Percentiles rank a stretch among this genome's conserved stretches.
Evolutionary conservation across 1,140 invertebrate species (phyloP).

Genomic region (Papilio polytes): DNA sequence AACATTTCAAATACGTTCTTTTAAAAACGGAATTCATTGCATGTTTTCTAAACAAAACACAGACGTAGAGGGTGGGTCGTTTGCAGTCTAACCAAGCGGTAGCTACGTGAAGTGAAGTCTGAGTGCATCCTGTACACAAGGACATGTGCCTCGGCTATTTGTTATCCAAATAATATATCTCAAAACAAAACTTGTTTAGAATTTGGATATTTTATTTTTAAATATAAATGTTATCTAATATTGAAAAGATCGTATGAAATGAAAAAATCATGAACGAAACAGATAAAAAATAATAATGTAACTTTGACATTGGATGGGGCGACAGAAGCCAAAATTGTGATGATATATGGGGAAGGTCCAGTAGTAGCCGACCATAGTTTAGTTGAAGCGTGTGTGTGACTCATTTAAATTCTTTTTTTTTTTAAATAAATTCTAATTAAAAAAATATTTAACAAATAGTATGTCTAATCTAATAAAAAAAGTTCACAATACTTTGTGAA

Average conservation of each 20-base stretch:
- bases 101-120: slow-evolving; percentile 20
- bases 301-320: too few species aligned
- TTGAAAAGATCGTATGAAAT: not conserved
- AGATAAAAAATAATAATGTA: not conserved
- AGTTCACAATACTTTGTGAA: not conserved
- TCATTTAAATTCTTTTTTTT: too few species aligned
- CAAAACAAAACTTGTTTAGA: slow-evolving; percentile 1
- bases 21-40: not conserved
- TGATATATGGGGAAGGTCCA: too few species aligned
- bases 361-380: too few species aligned
- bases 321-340: too few species aligned
- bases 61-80: slow-evolving; percentile 2
- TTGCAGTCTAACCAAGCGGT: slow-evolving; percentile 18
- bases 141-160: not conserved
- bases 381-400: too few species aligned
- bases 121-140: not conserved
- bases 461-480: not conserved
- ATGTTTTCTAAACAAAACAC: slow-evolving; percentile 21
- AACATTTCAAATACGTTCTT: not conserved
- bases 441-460: too few species aligned
- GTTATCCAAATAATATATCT: not conserved
- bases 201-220: not conserved
- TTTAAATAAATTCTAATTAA: too few species aligned
- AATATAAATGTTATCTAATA: not conserved
- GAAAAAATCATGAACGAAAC: not conserved